phyloP scores from a whole-genome alignment of 1,140 invertebrate species.

The Drosophila gunungcola region DNA sequence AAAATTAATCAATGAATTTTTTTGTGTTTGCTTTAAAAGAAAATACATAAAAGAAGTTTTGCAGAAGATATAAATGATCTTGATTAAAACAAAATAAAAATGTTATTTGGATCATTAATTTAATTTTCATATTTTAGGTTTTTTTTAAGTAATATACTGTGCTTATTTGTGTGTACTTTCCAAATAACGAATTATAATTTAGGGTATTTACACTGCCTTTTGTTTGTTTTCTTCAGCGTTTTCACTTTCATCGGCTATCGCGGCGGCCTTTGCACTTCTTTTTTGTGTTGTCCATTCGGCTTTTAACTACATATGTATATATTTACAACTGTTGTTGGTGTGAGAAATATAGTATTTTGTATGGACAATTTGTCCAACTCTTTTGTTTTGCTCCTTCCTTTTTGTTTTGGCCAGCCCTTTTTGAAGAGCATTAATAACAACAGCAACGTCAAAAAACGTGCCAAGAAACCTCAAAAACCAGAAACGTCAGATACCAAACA shows the following conservation, averaged over 20 bases:
- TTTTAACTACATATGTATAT: conserved; percentile 7
- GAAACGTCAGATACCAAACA: conserved; percentile 6
- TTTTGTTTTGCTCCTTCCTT: conserved; percentile 32
- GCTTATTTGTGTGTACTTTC: background rate
- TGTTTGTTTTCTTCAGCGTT: conserved; percentile 14
- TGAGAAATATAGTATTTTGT: conserved; percentile 7
- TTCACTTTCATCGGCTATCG: conserved; percentile 43
- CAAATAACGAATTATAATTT: background rate
- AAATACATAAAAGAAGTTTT: too few relatives aligned
- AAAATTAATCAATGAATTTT: too few relatives aligned
- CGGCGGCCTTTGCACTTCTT: conserved; percentile 18
- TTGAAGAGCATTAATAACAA: conserved; percentile 3
- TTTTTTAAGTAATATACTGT: background rate
- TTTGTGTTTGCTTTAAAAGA: too few relatives aligned
- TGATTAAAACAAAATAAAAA: too few relatives aligned
- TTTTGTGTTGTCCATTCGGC: conserved; percentile 18
- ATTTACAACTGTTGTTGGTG: conserved; percentile 14
- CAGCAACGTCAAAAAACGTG: conserved; percentile 19
- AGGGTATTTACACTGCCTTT: conserved; percentile 10
- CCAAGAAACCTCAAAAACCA: conserved; percentile 21
- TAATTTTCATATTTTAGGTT: background rate
- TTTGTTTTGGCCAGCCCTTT: conserved; percentile 23
- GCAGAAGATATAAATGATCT: too few relatives aligned
- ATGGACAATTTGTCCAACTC: conserved; percentile 23
- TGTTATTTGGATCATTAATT: background rate